These are phyloP conservation scores for Muntiacus reevesi DNA, from an alignment of 2,113 vertebrate genomes.

Conservation along the genomic window DNA sequence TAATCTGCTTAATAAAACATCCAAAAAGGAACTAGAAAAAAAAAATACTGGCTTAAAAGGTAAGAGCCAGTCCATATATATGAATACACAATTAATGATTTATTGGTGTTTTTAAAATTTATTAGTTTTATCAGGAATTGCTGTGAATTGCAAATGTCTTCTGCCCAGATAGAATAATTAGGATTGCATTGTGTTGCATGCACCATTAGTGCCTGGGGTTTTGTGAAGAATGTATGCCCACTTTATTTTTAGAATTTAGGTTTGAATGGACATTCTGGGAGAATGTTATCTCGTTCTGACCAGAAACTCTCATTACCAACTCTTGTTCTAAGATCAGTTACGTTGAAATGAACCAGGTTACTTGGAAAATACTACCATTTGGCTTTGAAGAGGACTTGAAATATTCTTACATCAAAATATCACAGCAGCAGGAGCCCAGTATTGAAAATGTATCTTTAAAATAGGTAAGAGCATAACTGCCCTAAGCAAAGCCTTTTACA, in stretches of 20 bases:
- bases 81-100: not conserved
- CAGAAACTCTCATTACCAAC: slow-evolving; percentile 2
- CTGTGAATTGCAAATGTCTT: slow-evolving; percentile 2
- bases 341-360: slow-evolving; percentile 61
- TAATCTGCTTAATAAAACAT: slow-evolving; percentile 63
- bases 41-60: slow-evolving; percentile 45
- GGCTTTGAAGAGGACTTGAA: slow-evolving; percentile 69
- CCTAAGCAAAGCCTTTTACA: slow-evolving; percentile 69
- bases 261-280: slow-evolving; percentile 32
- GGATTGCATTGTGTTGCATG: slow-evolving; percentile 40
- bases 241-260: slow-evolving; percentile 46
- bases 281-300: not conserved
- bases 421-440: slow-evolving; percentile 62
- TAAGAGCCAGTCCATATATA: slow-evolving; percentile 22
- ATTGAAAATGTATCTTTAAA: slow-evolving; percentile 78
- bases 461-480: slow-evolving; percentile 72
- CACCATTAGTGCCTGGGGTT: slow-evolving; percentile 3
- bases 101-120: slow-evolving; percentile 38
- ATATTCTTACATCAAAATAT: slow-evolving; percentile 70
- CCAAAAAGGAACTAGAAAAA: slow-evolving; percentile 60
- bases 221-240: not conserved
- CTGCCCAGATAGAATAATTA: slow-evolving; percentile 40
- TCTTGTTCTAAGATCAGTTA: slow-evolving; percentile 60
- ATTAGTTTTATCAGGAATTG: slow-evolving; percentile 1
- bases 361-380: slow-evolving; percentile 68